These are phyloP conservation scores for Aporophyla lueneburgensis DNA, from an alignment of 2,888 invertebrate genomes.

Conservation along the genomic window DNA sequence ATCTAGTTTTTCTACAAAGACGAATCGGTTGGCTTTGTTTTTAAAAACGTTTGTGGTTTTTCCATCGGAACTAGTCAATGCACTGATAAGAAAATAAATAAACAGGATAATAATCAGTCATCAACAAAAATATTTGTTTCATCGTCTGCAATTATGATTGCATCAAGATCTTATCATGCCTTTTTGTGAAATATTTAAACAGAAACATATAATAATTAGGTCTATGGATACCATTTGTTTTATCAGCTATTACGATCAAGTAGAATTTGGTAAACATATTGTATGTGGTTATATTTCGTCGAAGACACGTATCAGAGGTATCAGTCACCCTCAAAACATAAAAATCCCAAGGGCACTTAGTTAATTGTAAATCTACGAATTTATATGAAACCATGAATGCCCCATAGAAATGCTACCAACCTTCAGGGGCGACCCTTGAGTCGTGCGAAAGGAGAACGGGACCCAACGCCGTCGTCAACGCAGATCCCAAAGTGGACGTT, in stretches of 20 bases:
- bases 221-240: not conserved
- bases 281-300: not conserved
- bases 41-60: not conserved
- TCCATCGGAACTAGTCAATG: not conserved
- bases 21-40: not conserved
- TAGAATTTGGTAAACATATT: not conserved
- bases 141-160: slow-evolving; percentile 8
- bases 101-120: not conserved
- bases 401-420: slow-evolving; percentile 68
- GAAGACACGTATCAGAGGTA: not conserved
- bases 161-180: not conserved
- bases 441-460: slow-evolving; percentile 84
- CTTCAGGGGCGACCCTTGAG: slow-evolving; percentile 83
- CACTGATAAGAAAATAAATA: slow-evolving; percentile 19
- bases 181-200: not conserved
- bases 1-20: not conserved
- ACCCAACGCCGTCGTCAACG: slow-evolving; percentile 83
- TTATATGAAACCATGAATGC: slow-evolving; percentile 41
- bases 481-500: slow-evolving; percentile 85
- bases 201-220: not conserved
- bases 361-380: slow-evolving; percentile 41
- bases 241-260: not conserved
- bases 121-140: not conserved
- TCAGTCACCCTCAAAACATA: not conserved
- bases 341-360: slow-evolving; percentile 24